phyloP scores from a whole-genome alignment of 2,888 invertebrate genomes.

The Callimorpha dominula region DNA sequence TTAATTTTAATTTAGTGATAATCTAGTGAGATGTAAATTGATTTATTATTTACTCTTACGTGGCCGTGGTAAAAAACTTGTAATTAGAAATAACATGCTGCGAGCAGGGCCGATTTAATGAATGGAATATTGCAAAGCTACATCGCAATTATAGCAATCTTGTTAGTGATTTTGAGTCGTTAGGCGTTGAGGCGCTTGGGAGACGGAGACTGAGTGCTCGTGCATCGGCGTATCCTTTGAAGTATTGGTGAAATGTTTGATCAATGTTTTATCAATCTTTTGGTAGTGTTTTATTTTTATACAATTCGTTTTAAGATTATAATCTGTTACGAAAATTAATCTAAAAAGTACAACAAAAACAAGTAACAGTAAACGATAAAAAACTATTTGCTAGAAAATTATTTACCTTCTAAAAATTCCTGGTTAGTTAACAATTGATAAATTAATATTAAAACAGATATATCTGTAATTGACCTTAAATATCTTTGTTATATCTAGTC shows the following conservation, averaged over 20 bases:
- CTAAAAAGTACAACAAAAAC: no score
- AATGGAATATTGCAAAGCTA: not conserved
- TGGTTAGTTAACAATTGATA: no score
- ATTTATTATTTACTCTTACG: not conserved
- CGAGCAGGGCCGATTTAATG: not conserved
- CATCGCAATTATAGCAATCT: not conserved
- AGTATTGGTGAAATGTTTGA: not conserved
- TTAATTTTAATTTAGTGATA: slow-evolving; percentile 1
- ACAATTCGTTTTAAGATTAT: no score
- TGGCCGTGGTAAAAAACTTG: not conserved
- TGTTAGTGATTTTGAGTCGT: not conserved
- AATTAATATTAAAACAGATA: no score
- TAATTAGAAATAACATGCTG: not conserved
- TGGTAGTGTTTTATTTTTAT: no score
- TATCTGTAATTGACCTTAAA: no score
- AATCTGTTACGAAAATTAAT: no score
- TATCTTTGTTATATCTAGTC: no score
- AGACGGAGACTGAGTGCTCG: not conserved
- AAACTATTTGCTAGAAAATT: no score
- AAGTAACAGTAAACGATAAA: no score
- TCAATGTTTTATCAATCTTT: no score
- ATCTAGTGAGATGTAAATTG: not conserved
- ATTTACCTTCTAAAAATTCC: no score
- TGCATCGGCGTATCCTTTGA: not conserved
- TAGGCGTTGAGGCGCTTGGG: not conserved